Evolutionary conservation across 2,888 invertebrate species (phyloP).

Genomic region (Tyria jacobaeae): DNA sequence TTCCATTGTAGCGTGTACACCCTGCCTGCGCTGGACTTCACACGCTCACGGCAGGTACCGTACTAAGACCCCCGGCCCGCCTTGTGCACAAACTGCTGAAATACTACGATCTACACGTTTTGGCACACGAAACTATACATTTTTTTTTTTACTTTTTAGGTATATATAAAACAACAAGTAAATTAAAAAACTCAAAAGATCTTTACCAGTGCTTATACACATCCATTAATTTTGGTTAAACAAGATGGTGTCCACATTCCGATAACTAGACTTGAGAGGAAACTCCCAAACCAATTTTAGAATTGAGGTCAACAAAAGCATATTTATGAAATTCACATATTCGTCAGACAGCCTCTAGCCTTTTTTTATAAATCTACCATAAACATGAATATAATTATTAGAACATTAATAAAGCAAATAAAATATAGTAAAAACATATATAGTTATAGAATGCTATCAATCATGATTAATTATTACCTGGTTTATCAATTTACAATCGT

Average conservation of each 20-base stretch:
- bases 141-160: neutral
- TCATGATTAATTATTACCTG: neutral
- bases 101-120: conserved; percentile 45
- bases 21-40: conserved; percentile 84
- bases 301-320: too few species aligned
- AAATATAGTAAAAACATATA: neutral
- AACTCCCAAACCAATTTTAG: too few species aligned
- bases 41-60: conserved; percentile 77
- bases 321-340: too few species aligned
- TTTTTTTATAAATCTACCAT: too few species aligned
- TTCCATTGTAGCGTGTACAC: conserved; percentile 69
- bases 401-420: neutral
- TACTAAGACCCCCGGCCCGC: conserved; percentile 49
- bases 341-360: too few species aligned
- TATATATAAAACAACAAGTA: too few species aligned
- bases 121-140: conserved; percentile 33
- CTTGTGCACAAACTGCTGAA: conserved; percentile 38
- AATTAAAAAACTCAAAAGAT: too few species aligned
- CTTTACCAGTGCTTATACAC: too few species aligned
- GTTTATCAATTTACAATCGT: neutral
- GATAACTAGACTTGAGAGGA: too few species aligned
- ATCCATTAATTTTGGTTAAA: too few species aligned
- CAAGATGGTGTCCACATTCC: too few species aligned
- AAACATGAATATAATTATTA: neutral
- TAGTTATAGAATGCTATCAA: too few species aligned